Conservation (phyloP, 2,113 vertebrate species). For the Petrocephalus microphthalmus region DNA sequence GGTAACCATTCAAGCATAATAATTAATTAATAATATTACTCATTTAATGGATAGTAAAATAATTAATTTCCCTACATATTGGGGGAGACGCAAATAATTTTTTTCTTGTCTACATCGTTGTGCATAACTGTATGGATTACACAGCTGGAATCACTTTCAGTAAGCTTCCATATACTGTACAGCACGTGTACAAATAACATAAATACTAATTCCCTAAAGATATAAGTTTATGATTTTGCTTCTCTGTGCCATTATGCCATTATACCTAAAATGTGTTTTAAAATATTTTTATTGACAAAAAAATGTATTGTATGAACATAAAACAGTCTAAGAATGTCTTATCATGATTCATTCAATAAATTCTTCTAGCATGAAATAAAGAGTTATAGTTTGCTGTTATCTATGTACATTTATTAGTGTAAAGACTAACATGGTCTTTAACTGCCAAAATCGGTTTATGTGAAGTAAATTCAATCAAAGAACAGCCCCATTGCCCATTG, state of each 20-base stretch:
- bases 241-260: not conserved
- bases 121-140: no score
- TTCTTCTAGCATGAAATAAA: not conserved
- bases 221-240: not conserved
- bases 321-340: not conserved
- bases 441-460: not conserved
- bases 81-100: no score
- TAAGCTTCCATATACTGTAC: not conserved
- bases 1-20: no score
- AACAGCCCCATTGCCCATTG: not conserved
- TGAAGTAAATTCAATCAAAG: not conserved
- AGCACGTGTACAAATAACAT: not conserved
- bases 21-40: no score
- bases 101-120: no score
- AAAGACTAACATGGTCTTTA: not conserved
- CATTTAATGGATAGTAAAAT: no score
- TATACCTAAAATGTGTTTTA: not conserved
- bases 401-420: not conserved
- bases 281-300: not conserved
- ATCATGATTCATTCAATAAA: not conserved
- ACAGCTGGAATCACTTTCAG: no score
- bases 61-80: no score
- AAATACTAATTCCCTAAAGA: not conserved
- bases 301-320: not conserved
- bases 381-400: not conserved